Evolutionary conservation across 2,888 invertebrate genomes (phyloP), one percentile per base, ranked within the genome.

Genomic region (Blera fallax): DNA sequence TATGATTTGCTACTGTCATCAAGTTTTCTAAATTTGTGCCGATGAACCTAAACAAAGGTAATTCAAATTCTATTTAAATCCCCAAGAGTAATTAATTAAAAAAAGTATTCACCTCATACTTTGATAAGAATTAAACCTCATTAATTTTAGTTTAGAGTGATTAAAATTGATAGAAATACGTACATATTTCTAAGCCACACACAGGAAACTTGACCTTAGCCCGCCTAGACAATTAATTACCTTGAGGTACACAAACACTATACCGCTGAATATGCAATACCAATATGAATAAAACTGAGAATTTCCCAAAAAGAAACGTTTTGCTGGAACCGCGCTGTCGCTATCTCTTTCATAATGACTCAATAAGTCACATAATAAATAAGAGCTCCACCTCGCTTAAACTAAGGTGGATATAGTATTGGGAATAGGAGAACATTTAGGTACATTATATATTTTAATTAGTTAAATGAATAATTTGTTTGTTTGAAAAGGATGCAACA

Each of bases 401-500:
- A 37, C 18, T 14, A 5, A 43, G 40, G 16, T 8, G 1, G 8
- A 21, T 7, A 43, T 43, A 16, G 24, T n/a, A 8, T 8, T 34
- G 21, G 56, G 2, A 58, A 24, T 24, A 37, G 16, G 18, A 1
- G 37, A 37, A 21, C 4, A 2, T 10, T 11, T 18, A 16, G n/a
- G n/a, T n/a, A n/a, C n/a, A n/a, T n/a, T n/a, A 16, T 16, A 0
- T 7, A n/a, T 21, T 32, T 14, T 21, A 56, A 60, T 56, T 29
- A 10, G 8, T 7, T 7, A 18, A 43, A 60, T 37, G 21, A 29
- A 32, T 64, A 29, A 21, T 40, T 34, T 10, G 60, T 87, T 87
- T 91, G 60, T 87, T 87, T 91, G 94, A 96, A 95, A 96, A 97
- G 97, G 97, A 97, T 98, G 99, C 98, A 99, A 99, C 92, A 99